Base-by-base conservation (phyloP, 2,888 invertebrate genomes). In the Meteorus colon region DNA sequence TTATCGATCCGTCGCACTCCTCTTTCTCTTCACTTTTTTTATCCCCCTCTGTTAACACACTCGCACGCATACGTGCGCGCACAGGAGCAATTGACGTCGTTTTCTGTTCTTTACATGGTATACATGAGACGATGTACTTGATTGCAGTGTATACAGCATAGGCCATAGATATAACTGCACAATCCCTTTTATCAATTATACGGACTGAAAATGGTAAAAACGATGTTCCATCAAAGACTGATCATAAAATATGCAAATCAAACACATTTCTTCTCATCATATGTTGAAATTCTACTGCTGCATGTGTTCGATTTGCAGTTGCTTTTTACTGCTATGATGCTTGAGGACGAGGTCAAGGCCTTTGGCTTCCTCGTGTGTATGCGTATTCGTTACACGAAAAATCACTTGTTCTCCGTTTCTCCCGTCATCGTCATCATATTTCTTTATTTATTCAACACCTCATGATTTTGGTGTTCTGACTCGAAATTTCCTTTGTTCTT, bases 341-440 rank as follows among this genome's bases (percentile, higher is more conserved):
- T 81, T 81, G 83, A 82, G 83, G 85, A 87, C 85, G 84, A 85
- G 88, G 88, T 88, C 87, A 88, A 88, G 88, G 87, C 85, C 86
- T 85, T 84, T 85, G 84, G 84, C 84, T 85, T 84, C 80, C 83
- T 80, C 83, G 76, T 68, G 10, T 37, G 34, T 19, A n/a, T 29
- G 55, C 66, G 41, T 76, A 75, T 77, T 75, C 75, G 65, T 74
- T 78, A 0, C 19, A 55, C 19, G 10, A 37, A 34, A 1, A 65
- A 77, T 65, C 78, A 70, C 73, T 73, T 78, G 66, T 76, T 72
- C 67, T 74, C 60, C 37, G 66, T 70, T 60, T 73, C 59, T 19
- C 55, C 5, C 24, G 1, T 19, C 19, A 2, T 19, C 55, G 19
- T 24, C n/a, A 19, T 24, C 55, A 19, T 19, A 41, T 41, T 10